A percentile compares a stretch with the other conserved stretches of the same genome.
Evolutionary conservation across 2,888 invertebrate species (phyloP).

Genomic region (Eupithecia insigniata): DNA sequence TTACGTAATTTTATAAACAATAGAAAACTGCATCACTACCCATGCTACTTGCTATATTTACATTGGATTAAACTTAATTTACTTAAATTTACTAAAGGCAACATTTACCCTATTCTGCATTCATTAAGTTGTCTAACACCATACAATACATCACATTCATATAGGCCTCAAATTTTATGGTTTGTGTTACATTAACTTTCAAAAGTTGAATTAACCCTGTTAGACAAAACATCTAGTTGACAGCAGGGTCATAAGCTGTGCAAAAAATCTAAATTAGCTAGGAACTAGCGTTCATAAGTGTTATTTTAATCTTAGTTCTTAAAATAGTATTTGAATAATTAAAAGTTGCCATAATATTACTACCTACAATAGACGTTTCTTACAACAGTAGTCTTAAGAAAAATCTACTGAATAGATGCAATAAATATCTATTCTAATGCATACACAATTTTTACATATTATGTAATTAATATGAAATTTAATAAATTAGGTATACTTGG

Average conservation of each 20-base stretch:
- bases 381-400: too few relatives aligned
- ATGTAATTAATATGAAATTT: not conserved
- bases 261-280: conserved; percentile 2
- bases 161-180: conserved; percentile 15
- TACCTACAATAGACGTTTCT: not conserved
- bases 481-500: not conserved
- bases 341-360: not conserved
- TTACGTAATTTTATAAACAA: conserved; percentile 57
- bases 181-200: conserved; percentile 12
- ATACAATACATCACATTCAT: conserved; percentile 13
- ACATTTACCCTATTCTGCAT: conserved; percentile 43
- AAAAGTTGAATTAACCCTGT: not conserved
- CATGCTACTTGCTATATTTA: conserved; percentile 38
- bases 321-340: not conserved
- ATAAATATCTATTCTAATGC: not conserved
- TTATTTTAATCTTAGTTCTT: not conserved
- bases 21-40: conserved; percentile 63
- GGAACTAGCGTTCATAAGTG: not conserved
- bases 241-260: not conserved
- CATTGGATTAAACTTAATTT: conserved; percentile 38
- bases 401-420: not conserved
- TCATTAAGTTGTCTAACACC: conserved; percentile 2
- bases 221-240: not conserved
- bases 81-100: conserved; percentile 40
- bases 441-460: not conserved